phyloP scores from a whole-genome alignment of 2,888 invertebrate species.

The Acrobeloides nanus region DNA sequence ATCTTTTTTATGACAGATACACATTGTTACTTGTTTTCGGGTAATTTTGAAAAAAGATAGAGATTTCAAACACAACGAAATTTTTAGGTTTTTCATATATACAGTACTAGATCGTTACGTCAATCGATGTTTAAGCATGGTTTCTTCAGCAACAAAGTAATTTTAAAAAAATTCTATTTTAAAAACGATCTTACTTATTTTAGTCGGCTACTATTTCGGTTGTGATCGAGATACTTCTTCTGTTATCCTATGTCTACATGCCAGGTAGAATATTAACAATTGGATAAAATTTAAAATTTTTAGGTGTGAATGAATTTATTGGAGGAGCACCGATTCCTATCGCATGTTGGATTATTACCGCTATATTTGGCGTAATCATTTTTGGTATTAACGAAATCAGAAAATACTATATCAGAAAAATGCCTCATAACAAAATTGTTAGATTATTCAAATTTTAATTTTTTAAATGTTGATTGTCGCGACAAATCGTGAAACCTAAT shows the following conservation, averaged over 20 bases:
- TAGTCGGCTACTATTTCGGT: slow-evolving; percentile 14
- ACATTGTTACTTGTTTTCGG: too few relatives aligned
- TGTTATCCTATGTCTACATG: slow-evolving; percentile 19
- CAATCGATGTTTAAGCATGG: slow-evolving; percentile 26
- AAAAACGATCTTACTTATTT: not conserved
- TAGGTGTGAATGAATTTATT: slow-evolving; percentile 21
- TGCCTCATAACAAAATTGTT: slow-evolving; percentile 20
- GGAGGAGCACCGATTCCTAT: slow-evolving; percentile 28
- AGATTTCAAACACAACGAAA: too few relatives aligned
- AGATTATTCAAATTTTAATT: slow-evolving; percentile 7
- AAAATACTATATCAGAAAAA: slow-evolving; percentile 24
- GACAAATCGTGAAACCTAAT: too few relatives aligned
- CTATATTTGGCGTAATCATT: slow-evolving; percentile 25
- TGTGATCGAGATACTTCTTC: slow-evolving; percentile 15
- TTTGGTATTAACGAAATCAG: slow-evolving; percentile 26
- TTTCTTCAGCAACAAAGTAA: slow-evolving; percentile 19
- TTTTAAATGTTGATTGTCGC: too few relatives aligned
- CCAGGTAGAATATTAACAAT: slow-evolving; percentile 13
- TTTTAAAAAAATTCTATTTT: not conserved
- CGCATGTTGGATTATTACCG: slow-evolving; percentile 26
- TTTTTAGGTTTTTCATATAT: slow-evolving; percentile 20
- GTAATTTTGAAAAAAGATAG: too few relatives aligned
- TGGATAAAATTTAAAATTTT: not conserved
- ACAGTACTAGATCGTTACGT: slow-evolving; percentile 17
- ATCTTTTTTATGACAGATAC: not conserved